Conservation (phyloP, 2,888 invertebrate genomes). For the Laothoe populi region DNA sequence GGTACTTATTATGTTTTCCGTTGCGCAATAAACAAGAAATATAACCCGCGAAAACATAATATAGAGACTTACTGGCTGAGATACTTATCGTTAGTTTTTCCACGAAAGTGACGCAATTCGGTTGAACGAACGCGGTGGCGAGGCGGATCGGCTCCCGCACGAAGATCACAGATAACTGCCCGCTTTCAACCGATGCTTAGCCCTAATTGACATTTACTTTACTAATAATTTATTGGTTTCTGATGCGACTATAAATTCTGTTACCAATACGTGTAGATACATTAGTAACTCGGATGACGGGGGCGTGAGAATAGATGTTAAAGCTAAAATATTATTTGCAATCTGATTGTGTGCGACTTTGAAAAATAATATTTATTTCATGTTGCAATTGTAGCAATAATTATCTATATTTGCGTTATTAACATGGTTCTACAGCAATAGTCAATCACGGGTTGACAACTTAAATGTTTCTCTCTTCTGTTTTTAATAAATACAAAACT, state of each 20-base stretch:
- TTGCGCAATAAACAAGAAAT: not conserved
- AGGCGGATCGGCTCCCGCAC: conserved; percentile 15
- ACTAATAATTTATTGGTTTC: conserved; percentile 10
- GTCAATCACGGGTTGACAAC: too few relatives aligned
- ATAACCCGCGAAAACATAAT: not conserved
- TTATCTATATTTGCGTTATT: too few relatives aligned
- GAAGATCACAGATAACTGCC: conserved; percentile 25
- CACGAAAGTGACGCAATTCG: conserved; percentile 38
- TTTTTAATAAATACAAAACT: too few relatives aligned
- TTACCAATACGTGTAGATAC: not conserved
- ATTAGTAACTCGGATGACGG: not conserved
- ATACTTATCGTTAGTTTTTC: conserved; percentile 15
- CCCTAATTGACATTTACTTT: conserved; percentile 27
- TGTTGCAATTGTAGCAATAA: too few relatives aligned
- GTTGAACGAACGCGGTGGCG: conserved; percentile 43
- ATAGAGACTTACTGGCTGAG: not conserved
- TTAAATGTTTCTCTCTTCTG: too few relatives aligned
- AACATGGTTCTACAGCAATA: too few relatives aligned
- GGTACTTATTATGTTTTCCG: not conserved
- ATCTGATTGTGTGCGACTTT: not conserved
- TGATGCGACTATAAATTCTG: conserved; percentile 9
- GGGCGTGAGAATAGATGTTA: not conserved
- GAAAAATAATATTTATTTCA: not conserved
- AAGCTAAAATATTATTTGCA: not conserved
- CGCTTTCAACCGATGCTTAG: conserved; percentile 24